Conservation (phyloP, 1,140 invertebrate species). For the Listronotus bonariensis region DNA sequence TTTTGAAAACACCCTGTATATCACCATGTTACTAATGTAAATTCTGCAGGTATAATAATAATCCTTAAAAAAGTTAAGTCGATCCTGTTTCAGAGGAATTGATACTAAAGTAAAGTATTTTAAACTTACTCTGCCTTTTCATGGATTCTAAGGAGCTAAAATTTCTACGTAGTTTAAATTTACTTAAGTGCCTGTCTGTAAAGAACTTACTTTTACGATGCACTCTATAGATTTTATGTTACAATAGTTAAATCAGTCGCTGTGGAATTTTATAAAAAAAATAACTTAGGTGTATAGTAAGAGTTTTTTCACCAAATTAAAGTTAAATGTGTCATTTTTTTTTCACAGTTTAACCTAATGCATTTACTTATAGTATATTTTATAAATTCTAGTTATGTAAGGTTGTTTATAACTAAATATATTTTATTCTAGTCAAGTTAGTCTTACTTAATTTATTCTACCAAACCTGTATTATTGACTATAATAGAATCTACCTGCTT, state of each 20-base stretch:
- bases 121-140: no score
- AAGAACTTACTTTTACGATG: background rate
- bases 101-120: no score
- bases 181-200: background rate
- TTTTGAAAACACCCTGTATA: no score
- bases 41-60: no score
- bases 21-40: no score
- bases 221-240: background rate
- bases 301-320: background rate
- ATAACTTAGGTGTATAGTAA: background rate
- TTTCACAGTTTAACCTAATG: background rate
- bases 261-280: constrained; percentile 8
- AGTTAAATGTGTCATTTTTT: background rate
- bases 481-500: constrained; percentile 22
- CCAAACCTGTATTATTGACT: constrained; percentile 13
- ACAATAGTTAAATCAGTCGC: background rate
- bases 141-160: no score
- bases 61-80: no score
- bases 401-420: constrained; percentile 11
- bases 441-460: constrained; percentile 15
- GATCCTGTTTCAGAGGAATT: no score
- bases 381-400: constrained; percentile 14
- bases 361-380: constrained; percentile 2
- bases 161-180: background rate
- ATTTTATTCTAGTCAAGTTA: constrained; percentile 8